Base-by-base conservation (phyloP, 2,113 vertebrate species). In the Morone chrysops region DNA sequence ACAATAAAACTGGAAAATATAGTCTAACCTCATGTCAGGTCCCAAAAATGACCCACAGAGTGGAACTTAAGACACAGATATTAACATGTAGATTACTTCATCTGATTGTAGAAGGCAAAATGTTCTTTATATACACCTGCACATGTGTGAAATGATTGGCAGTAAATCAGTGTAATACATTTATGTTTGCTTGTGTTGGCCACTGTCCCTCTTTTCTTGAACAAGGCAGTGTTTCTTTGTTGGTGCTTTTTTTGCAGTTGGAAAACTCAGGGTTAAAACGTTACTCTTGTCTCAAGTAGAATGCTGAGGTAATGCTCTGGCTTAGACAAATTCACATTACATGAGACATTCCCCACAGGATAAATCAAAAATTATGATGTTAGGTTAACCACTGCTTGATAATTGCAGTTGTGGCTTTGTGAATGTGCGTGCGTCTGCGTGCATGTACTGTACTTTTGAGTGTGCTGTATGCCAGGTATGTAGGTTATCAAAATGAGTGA, bases 111-210 rank as follows among this genome's bases (percentile, higher is more conserved):
- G 82, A 87, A 70, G 83, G 81, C 74, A 79, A 81, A 86, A 78
- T 85, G 71, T 60, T 43, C 87, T 89, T 90, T 89, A 76, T 89
- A 88, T 94, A 88, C 94, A 94, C 93, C 92, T 94, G 94, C 85
- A 86, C 88, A 89, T 91, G 90, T 94, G 93, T 90, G 78, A 93
- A 90, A 93, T 88, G 90, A 94, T 88, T 93, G 92, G 92, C 93
- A 93, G 84, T 91, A 86, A 94, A 92, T 93, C 93, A 89, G 13
- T 90, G 91, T 89, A 91, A 83, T 89, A 92, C 87, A 90, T 90
- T 93, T 83, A 20, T 89, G 81, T 93, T 92, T 94, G 94, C 93
- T 94, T 92, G 85, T 68, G 70, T 95, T 96, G 95, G 95, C 93
- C 48, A 2, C 31, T 20, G 17, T 91, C 90, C 93, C 84, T 53